Evolutionary conservation across 2,797 vertebrate genomes (phyloP).

Genomic region (Babyrousa celebensis): DNA sequence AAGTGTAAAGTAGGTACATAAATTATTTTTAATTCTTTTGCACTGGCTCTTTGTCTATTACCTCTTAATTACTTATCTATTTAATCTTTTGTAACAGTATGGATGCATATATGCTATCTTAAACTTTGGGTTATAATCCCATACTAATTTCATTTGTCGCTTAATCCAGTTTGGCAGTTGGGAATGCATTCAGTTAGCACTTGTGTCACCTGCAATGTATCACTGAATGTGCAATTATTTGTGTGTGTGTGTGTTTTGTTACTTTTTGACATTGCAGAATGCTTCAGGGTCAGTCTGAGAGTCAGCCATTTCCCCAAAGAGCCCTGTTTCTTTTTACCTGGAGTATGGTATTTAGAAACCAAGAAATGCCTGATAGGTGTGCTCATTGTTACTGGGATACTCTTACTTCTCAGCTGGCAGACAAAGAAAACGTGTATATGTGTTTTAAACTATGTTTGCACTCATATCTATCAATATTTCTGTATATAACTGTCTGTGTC

Average conservation of each 20-base stretch:
- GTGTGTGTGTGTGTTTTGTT: not conserved
- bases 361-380: not conserved
- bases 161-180: not conserved
- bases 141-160: not conserved
- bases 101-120: not conserved
- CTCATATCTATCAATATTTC: too few species aligned
- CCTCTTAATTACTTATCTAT: not conserved
- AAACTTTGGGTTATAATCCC: not conserved
- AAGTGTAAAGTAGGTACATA: not conserved
- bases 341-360: not conserved
- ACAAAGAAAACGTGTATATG: not conserved
- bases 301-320: not conserved
- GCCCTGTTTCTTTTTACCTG: not conserved
- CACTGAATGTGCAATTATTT: not conserved
- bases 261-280: not conserved
- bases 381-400: not conserved
- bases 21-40: not conserved
- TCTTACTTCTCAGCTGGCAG: not conserved
- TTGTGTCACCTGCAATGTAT: not conserved
- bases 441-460: not conserved
- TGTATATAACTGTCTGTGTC: not conserved
- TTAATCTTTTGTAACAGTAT: not conserved
- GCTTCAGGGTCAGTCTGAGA: not conserved
- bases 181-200: not conserved
- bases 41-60: not conserved